Conservation (phyloP, 1,140 invertebrate genomes). For the Aphelinus certus region DNA sequence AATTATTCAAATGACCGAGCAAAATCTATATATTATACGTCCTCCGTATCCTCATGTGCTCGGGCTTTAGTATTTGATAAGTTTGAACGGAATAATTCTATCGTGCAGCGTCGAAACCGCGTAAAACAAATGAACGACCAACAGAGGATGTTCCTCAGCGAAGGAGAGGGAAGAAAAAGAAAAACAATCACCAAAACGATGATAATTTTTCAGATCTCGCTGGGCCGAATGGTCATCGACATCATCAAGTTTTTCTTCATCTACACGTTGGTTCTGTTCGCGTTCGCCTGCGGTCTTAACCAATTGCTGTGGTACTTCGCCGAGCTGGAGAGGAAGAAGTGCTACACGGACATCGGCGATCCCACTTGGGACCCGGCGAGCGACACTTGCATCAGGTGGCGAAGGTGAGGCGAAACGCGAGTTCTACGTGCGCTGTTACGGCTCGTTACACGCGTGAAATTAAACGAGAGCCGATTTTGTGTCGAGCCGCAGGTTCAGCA, state of each 20-base stretch:
- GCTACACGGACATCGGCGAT: slow-evolving; percentile 69
- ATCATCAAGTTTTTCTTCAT: slow-evolving; percentile 91
- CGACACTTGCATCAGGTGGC: slow-evolving; percentile 82
- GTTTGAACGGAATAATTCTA: no score
- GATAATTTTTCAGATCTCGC: slow-evolving; percentile 72
- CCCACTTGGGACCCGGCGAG: slow-evolving; percentile 74
- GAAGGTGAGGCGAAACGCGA: slow-evolving; percentile 63
- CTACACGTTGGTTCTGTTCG: slow-evolving; percentile 83
- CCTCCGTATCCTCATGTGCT: no score
- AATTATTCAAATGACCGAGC: no score
- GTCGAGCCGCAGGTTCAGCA: slow-evolving; percentile 60
- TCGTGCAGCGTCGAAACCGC: no score
- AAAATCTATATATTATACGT: no score
- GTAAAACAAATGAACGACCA: no score
- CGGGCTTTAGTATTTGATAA: no score
- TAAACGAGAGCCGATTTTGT: neutral
- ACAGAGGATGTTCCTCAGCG: neutral
- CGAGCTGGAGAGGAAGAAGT: slow-evolving; percentile 80
- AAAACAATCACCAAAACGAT: no score
- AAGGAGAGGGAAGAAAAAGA: neutral
- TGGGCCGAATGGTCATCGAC: slow-evolving; percentile 87
- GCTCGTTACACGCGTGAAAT: no score
- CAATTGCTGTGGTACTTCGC: slow-evolving; percentile 93
- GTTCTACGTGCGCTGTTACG: no score
- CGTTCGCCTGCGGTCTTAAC: slow-evolving; percentile 87